phyloP scores from a whole-genome alignment of 2,888 invertebrate species.

The Dermolepida albohirtum region DNA sequence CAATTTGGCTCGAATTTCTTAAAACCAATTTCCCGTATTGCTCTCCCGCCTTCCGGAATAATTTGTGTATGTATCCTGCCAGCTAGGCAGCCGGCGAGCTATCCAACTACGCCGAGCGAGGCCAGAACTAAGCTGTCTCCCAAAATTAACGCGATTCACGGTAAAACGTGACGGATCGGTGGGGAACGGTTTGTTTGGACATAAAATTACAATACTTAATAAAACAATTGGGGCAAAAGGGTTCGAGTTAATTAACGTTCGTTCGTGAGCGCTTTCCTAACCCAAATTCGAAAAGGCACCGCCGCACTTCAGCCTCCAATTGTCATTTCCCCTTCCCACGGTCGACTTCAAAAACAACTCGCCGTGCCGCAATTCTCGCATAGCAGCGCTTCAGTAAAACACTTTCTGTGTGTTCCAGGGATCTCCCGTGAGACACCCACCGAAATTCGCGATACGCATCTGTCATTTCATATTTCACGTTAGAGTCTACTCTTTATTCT shows the following conservation, averaged over 20 bases:
- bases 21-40: constrained; percentile 37
- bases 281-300: constrained; percentile 10
- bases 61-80: constrained; percentile 26
- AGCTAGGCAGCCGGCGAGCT: constrained; percentile 7
- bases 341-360: constrained; percentile 9
- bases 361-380: not conserved
- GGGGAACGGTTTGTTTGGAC: constrained; percentile 26
- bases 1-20: constrained; percentile 30
- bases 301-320: constrained; percentile 6
- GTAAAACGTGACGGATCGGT: constrained; percentile 26
- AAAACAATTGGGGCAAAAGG: constrained; percentile 28
- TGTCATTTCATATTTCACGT: constrained; percentile 32
- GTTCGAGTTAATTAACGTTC: constrained; percentile 30
- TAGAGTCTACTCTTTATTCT: constrained; percentile 3
- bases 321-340: constrained; percentile 10
- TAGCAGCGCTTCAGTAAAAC: not conserved
- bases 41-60: constrained; percentile 30
- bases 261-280: constrained; percentile 4
- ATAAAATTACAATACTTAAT: constrained; percentile 39
- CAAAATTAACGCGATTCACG: constrained; percentile 33
- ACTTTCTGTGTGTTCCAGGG: not conserved
- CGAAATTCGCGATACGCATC: constrained; percentile 2
- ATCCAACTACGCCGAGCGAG: constrained; percentile 3
- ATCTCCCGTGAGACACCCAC: not conserved
- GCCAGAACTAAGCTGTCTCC: constrained; percentile 13